phyloP scores from a whole-genome alignment of 2,797 vertebrate species.

The Sebastiscus tertius region DNA sequence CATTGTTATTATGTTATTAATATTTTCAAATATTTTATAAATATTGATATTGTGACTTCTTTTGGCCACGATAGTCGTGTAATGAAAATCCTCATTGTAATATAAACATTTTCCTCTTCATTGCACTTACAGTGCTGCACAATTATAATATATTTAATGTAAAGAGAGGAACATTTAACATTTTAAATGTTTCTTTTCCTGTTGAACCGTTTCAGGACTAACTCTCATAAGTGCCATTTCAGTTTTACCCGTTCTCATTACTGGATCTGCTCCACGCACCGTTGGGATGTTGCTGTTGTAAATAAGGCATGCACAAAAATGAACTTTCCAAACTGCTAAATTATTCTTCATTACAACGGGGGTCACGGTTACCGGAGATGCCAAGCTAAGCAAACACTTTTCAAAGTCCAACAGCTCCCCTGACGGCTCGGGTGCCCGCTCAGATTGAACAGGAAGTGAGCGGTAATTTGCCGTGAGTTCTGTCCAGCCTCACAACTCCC shows the following conservation, averaged over 20 bases:
- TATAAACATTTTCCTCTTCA: neutral
- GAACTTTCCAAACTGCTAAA: constrained; percentile 60
- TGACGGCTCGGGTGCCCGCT: constrained; percentile 68
- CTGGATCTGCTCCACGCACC: constrained; percentile 31
- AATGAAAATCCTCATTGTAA: neutral
- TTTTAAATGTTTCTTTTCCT: constrained; percentile 8
- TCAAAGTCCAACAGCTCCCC: constrained; percentile 80
- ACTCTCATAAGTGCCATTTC: constrained; percentile 42
- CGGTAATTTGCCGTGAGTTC: constrained; percentile 81
- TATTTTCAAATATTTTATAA: neutral
- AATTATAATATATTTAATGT: neutral
- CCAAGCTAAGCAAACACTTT: constrained; percentile 81
- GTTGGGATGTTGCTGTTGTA: constrained; percentile 52
- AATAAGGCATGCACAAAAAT: constrained; percentile 67
- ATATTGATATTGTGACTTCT: neutral
- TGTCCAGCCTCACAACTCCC: constrained; percentile 79
- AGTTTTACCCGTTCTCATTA: constrained; percentile 25
- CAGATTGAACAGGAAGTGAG: constrained; percentile 80
- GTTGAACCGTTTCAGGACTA: constrained; percentile 12
- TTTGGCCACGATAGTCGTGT: neutral
- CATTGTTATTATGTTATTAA: neutral
- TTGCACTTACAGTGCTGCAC: neutral
- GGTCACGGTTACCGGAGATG: constrained; percentile 70
- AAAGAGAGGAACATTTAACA: constrained; percentile 1
- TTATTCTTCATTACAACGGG: constrained; percentile 74